phyloP scores from a whole-genome alignment of 1,140 invertebrate species.

The Nasonia longicornis region DNA sequence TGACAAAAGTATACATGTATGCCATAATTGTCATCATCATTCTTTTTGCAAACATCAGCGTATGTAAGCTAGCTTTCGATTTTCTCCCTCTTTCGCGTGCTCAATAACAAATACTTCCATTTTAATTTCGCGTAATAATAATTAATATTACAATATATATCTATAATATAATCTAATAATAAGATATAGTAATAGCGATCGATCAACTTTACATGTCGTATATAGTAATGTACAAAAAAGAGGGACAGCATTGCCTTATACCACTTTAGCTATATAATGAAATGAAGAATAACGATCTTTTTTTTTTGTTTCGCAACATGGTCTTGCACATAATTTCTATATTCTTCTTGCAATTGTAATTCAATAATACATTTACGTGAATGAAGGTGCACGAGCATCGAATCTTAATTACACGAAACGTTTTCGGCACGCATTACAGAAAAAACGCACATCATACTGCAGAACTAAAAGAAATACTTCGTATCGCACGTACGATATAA shows the following conservation, averaged over 20 bases:
- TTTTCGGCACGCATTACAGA: constrained; percentile 25
- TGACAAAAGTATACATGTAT: constrained; percentile 46
- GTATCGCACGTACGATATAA: constrained; percentile 38
- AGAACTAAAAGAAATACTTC: constrained; percentile 40
- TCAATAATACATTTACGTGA: not conserved
- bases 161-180: constrained; percentile 53
- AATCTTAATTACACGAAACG: constrained; percentile 7
- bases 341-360: not conserved
- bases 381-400: not conserved
- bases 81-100: not conserved
- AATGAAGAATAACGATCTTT: constrained; percentile 22
- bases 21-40: not conserved
- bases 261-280: constrained; percentile 4
- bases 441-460: constrained; percentile 20
- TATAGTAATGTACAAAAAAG: constrained; percentile 61
- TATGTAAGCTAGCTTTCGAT: constrained; percentile 21
- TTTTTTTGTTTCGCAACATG: constrained; percentile 11
- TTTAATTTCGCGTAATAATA: constrained; percentile 46
- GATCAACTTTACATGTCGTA: constrained; percentile 59
- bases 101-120: constrained; percentile 55
- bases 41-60: constrained; percentile 21
- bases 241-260: constrained; percentile 26
- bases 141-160: constrained; percentile 44
- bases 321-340: not conserved
- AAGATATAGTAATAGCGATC: constrained; percentile 49